These are phyloP conservation scores for Nesospiza acunhae DNA, from an alignment of 2,113 vertebrate genomes.

Conservation along the genomic window DNA sequence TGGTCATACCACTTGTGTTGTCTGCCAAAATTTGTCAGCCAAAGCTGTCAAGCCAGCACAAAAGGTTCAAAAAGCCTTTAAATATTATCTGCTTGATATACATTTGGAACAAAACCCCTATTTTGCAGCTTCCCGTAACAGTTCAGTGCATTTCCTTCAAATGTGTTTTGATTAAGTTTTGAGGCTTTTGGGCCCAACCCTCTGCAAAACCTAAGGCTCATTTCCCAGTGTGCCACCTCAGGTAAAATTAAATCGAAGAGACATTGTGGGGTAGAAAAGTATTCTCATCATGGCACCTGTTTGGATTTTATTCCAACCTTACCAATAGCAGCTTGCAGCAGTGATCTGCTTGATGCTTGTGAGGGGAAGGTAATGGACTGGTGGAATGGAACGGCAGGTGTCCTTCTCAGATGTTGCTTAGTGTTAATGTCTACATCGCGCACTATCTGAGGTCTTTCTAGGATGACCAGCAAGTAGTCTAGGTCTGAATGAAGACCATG, in stretches of 20 bases:
- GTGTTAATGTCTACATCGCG: not conserved
- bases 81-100: not conserved
- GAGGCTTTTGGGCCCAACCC: not conserved
- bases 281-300: not conserved
- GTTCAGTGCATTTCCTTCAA: not conserved
- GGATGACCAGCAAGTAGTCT: not conserved
- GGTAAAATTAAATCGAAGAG: not conserved
- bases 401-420: not conserved
- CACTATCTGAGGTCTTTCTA: not conserved
- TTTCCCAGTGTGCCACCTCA: not conserved
- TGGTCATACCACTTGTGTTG: not conserved
- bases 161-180: not conserved
- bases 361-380: not conserved
- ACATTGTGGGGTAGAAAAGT: not conserved
- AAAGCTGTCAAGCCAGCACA: not conserved
- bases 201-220: not conserved
- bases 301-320: not conserved
- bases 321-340: not conserved
- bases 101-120: rapidly evolving
- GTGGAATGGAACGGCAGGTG: not conserved
- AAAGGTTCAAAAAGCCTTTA: not conserved
- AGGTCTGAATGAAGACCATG: not conserved
- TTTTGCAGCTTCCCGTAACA: not conserved
- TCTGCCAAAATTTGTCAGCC: not conserved
- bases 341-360: not conserved